These are phyloP conservation scores for Centropus bengalensis DNA, from an alignment of 2,113 vertebrate species.

Conservation along the genomic window DNA sequence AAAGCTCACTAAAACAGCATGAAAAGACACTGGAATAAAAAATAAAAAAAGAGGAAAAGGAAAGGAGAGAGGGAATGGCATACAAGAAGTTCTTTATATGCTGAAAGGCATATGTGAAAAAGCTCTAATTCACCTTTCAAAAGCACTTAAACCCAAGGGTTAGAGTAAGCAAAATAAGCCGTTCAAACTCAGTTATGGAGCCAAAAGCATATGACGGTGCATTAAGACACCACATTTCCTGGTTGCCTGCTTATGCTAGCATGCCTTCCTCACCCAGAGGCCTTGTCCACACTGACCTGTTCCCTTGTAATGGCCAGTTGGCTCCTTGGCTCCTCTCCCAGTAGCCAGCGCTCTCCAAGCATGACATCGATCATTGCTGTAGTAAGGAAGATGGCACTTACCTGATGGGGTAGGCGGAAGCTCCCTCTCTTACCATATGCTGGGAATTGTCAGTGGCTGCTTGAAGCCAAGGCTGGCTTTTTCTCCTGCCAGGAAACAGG, in stretches of 20 bases:
- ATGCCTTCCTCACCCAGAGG: conserved; percentile 72
- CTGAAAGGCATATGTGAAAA: neutral
- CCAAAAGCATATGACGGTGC: neutral
- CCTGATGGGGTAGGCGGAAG: conserved; percentile 91
- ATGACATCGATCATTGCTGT: conserved; percentile 84
- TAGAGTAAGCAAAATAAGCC: neutral
- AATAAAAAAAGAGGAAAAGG: neutral
- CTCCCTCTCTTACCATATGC: conserved; percentile 95
- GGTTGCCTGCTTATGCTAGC: conserved; percentile 35
- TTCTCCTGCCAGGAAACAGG: conserved; percentile 79
- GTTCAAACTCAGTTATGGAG: neutral
- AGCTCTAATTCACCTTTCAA: neutral
- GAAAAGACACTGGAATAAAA: neutral
- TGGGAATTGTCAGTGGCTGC: conserved; percentile 89
- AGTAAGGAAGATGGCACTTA: conserved; percentile 88
- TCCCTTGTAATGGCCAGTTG: conserved; percentile 76
- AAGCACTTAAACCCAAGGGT: neutral
- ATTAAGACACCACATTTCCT: conserved; percentile 8
- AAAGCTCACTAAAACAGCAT: neutral
- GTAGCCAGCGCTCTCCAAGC: conserved; percentile 79
- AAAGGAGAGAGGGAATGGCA: neutral
- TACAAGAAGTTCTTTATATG: neutral
- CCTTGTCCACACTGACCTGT: conserved; percentile 77
- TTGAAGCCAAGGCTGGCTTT: conserved; percentile 86
- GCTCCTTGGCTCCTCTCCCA: conserved; percentile 83